Conservation (phyloP, 2,113 vertebrate species). For the Takifugu flavidus region DNA sequence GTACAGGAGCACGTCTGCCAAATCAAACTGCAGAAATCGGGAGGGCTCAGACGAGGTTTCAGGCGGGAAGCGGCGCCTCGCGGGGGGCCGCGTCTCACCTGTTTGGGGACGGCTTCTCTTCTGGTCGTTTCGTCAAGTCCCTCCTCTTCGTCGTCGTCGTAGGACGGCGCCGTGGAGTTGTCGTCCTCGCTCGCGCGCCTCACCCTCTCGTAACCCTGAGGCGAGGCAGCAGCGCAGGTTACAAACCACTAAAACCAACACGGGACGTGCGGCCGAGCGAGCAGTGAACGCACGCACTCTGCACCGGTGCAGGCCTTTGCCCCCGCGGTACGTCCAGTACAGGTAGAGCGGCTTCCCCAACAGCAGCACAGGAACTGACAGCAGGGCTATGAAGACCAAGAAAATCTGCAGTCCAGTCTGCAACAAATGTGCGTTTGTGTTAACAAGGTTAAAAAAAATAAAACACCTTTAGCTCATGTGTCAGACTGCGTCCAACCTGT, state of each 20-base stretch:
- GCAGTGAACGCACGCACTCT: slow-evolving; percentile 73
- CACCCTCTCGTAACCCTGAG: slow-evolving; percentile 89
- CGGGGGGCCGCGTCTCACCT: slow-evolving; percentile 69
- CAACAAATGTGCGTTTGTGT: slow-evolving; percentile 16
- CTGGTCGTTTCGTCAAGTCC: slow-evolving; percentile 71
- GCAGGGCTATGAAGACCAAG: slow-evolving; percentile 79
- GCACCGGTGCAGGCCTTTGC: slow-evolving; percentile 80
- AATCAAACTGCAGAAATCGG: slow-evolving; percentile 78
- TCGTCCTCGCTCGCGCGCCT: slow-evolving; percentile 93
- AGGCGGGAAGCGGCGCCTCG: no score
- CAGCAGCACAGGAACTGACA: slow-evolving; percentile 89
- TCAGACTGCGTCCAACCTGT: slow-evolving; percentile 76
- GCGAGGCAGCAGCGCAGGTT: slow-evolving; percentile 16
- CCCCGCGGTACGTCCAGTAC: slow-evolving; percentile 86
- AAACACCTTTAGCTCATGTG: not conserved
- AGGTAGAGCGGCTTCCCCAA: slow-evolving; percentile 92
- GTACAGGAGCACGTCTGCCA: slow-evolving; percentile 87
- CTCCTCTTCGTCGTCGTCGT: slow-evolving; percentile 85
- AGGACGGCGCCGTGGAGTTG: slow-evolving; percentile 78
- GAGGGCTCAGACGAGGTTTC: no score
- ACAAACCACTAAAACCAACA: not conserved
- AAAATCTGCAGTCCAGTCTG: slow-evolving; percentile 85
- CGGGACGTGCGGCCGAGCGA: not conserved
- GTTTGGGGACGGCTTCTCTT: slow-evolving; percentile 74
- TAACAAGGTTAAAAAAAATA: slow-evolving; percentile 4